These are phyloP conservation scores for Nephrotoma guestfalica DNA, from an alignment of 2,888 invertebrate species.

Conservation along the genomic window DNA sequence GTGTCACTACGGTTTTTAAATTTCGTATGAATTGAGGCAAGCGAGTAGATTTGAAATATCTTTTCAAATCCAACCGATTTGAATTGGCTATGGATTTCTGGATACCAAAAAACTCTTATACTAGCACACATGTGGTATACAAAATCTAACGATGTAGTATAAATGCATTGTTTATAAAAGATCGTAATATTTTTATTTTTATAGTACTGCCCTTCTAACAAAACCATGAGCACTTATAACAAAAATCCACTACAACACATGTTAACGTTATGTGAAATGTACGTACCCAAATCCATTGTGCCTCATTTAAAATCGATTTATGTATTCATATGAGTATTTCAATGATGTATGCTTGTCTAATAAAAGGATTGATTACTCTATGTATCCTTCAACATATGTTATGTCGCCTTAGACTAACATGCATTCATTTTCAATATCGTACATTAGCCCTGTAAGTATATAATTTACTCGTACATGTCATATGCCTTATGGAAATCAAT, in stretches of 20 bases:
- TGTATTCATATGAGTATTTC: background rate
- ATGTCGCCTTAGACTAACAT: background rate
- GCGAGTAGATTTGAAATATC: no score
- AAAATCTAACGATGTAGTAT: no score
- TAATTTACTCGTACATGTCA: background rate
- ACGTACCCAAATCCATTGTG: background rate
- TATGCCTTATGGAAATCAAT: background rate
- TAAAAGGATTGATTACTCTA: background rate
- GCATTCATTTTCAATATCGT: background rate
- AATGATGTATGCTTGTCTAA: background rate
- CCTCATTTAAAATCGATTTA: background rate
- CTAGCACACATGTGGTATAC: no score
- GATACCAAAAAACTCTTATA: no score
- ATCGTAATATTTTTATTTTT: no score
- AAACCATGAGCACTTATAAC: no score
- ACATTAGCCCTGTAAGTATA: background rate
- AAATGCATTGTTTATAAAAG: no score
- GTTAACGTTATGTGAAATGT: background rate
- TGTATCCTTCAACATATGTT: background rate
- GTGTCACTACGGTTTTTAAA: no score
- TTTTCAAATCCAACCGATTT: no score
- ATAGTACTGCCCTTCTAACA: no score
- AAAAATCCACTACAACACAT: background rate
- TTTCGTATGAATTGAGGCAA: no score
- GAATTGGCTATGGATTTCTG: no score